Evolutionary conservation across 2,797 vertebrate species (phyloP), one percentile per base, ranked within the genome.

Genomic region (Gallinago solitaria): DNA sequence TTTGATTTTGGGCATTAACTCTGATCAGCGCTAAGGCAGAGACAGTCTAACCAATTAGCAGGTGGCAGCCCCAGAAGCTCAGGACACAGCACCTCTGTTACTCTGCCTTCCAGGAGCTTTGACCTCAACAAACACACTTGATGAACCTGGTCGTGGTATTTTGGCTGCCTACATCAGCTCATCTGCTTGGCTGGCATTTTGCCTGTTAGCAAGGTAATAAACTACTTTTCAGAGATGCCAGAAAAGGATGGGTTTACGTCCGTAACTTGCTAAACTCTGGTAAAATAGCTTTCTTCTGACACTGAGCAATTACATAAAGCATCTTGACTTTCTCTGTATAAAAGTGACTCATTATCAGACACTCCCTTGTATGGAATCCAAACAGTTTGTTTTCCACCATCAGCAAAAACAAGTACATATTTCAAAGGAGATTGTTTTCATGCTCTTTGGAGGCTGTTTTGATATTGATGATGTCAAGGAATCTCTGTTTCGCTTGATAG

Each of bases 1-100:
- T 96, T 87, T 96, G 83, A 95, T 96, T 89, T 89, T 2, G 4
- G 68, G 82, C 81, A 89, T 94, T 94, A 92, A 77, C 83, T 95
- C 57, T 85, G 93, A 87, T 92, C 78, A 90, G 75, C 1, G 5
- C 32, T 75, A 83, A 94, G 54, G 64, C 56, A 89, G n/a, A 92
- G 23, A 50, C n/a, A 71, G 86, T 48, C 83, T 43, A 69, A 41
- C 64, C 88, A 96, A 93, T 95, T 93, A 96, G 78, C 68, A 93
- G 57, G 67, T 54, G 75, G 54, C 57, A 90, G 81, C 45, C 83
- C 60, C 90, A 77, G 81, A 41, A 87, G 32, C 68, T 63, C 68
- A 45, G 69, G 57, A 78, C 14, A 74, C 24, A 85, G 51, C 54
- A 89, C 60, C 78, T 84, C 76, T 83, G 71, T 9, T 74, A 5